Evolutionary conservation across 2,113 vertebrate genomes (phyloP).

Genomic region (Odocoileus virginianus): DNA sequence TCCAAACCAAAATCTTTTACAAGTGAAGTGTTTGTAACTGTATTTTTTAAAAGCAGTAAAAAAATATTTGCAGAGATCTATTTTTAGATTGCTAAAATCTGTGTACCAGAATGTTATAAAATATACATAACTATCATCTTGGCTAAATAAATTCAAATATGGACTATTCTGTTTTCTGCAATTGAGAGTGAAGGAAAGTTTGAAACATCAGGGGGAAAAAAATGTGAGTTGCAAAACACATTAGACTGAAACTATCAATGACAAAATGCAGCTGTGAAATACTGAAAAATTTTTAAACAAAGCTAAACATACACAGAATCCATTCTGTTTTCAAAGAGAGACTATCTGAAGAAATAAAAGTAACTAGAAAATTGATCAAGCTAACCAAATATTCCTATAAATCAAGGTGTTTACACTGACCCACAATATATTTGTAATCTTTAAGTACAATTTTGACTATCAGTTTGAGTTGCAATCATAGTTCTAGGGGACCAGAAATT

Average conservation of each 20-base stretch:
- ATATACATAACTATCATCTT: conserved; percentile 61
- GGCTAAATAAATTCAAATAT: conserved; percentile 74
- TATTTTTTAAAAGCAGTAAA: conserved; percentile 67
- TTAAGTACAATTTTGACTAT: background rate
- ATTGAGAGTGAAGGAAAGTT: conserved; percentile 63
- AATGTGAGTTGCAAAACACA: background rate
- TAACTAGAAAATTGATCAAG: conserved; percentile 24
- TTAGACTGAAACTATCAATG: conserved; percentile 22
- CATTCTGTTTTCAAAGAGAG: conserved; percentile 1
- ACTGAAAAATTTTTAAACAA: conserved; percentile 24
- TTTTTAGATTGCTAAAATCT: conserved; percentile 71
- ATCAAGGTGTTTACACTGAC: background rate
- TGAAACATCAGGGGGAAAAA: conserved; percentile 49
- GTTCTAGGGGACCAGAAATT: background rate
- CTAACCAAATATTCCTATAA: conserved; percentile 10
- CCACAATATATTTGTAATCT: background rate
- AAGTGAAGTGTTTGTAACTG: conserved; percentile 69
- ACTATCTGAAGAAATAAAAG: conserved; percentile 31
- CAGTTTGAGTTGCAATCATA: background rate
- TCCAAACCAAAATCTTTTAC: conserved; percentile 77
- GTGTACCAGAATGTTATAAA: conserved; percentile 63
- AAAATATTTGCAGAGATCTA: conserved; percentile 68
- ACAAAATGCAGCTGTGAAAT: conserved; percentile 46
- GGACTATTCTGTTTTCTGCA: conserved; percentile 71
- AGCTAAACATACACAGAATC: background rate